Evolutionary conservation across 2,113 vertebrate genomes (phyloP), one percentile per base, ranked within the genome.

Genomic region (Psilopogon haemacephalus): DNA sequence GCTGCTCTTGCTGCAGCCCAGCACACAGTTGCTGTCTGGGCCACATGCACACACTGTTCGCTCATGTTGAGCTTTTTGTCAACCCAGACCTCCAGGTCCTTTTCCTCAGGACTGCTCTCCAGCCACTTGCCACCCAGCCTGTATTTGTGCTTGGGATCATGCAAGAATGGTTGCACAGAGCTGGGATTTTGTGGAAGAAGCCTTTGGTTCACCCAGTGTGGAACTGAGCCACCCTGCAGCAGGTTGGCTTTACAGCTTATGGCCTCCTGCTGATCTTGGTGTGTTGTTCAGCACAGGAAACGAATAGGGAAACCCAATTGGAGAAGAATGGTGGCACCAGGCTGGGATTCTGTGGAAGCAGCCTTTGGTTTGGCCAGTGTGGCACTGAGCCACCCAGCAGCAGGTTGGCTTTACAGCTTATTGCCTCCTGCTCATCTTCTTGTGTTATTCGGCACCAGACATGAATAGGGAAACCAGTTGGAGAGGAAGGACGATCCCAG

Each of bases 151-250:
- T n/a, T n/a, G n/a, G n/a, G n/a, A n/a, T n/a, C n/a, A n/a, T n/a
- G n/a, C n/a, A n/a, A n/a, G n/a, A n/a, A n/a, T n/a, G n/a, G n/a
- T n/a, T n/a, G n/a, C n/a, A n/a, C n/a, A n/a, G n/a, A n/a, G 35
- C 30, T 69, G 65, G 23, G 54, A 19, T 42, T 37, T 89, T 91
- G 65, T 4, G 3, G 62, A 76, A 79, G 62, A 48, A 92, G 70
- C 21, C 21, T 67, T 90, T 69, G 70, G 35, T 89, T 76, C 59
- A 84, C 11, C 9, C 38, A 33, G 19, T 8, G 3, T 2, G 2
- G 23, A 17, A 38, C 26, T 2, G 4, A 6, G 59, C 5, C 0
- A 0, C 24, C 44, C 35, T 54, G 24, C 0, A 4, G 20, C 0
- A 1, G 16, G 9, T 2, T 60, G 69, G 21, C 71, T 68, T 75